A percentile compares a stretch with the other conserved stretches of the same genome.
phyloP scores from a whole-genome alignment of 2,888 invertebrate species.

The Danaus chrysippus region DNA sequence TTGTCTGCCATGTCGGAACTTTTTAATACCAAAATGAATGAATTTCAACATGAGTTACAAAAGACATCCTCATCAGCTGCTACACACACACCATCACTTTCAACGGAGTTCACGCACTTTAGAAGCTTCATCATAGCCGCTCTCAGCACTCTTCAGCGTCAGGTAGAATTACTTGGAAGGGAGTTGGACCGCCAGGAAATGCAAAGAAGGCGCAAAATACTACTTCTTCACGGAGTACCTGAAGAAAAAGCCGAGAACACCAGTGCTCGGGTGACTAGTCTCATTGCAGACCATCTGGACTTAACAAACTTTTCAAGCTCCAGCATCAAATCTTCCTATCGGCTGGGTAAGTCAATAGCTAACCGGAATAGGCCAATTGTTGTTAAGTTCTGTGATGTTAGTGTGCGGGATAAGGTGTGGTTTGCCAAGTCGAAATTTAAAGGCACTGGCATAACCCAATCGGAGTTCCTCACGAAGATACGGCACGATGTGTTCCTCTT shows the following conservation, averaged over 20 bases:
- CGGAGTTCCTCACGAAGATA: constrained; percentile 7
- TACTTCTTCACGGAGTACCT: neutral
- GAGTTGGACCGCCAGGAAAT: neutral
- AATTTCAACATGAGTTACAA: too few relatives aligned
- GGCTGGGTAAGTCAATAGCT: neutral
- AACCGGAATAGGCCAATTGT: neutral
- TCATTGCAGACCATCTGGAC: neutral
- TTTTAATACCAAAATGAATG: too few relatives aligned
- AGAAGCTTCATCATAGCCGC: too few relatives aligned
- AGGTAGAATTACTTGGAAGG: too few relatives aligned
- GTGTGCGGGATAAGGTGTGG: constrained; percentile 6
- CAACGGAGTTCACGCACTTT: too few relatives aligned
- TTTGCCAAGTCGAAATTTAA: constrained; percentile 5
- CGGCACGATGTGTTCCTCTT: constrained; percentile 1
- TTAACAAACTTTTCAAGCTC: constrained; percentile 3
- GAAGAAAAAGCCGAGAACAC: neutral
- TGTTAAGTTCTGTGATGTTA: constrained; percentile 1
- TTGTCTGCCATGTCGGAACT: too few relatives aligned
- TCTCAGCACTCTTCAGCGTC: too few relatives aligned
- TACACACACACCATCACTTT: too few relatives aligned
- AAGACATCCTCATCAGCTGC: too few relatives aligned
- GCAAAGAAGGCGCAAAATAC: neutral
- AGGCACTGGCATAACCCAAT: constrained; percentile 9
- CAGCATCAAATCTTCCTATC: constrained; percentile 1
- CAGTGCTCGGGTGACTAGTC: constrained; percentile 1